A percentile compares a stretch with the other conserved stretches of the same genome.
Evolutionary conservation across 2,888 invertebrate genomes (phyloP).

Genomic region (Chloromyia formosa): DNA sequence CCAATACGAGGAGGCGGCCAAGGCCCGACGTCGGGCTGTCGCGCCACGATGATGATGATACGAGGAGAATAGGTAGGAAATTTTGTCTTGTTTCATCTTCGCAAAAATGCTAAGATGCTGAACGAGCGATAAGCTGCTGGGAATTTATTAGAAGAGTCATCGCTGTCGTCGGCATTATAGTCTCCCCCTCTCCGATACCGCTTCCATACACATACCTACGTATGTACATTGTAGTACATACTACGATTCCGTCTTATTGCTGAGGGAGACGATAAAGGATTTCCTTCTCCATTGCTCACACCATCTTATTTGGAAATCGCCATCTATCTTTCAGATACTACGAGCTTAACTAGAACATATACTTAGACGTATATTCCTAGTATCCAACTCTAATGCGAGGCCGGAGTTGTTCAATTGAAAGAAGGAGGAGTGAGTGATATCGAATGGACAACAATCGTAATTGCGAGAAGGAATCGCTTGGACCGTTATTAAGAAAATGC

Average conservation of each 20-base stretch:
- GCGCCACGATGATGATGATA: no score
- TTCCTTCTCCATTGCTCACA: background rate
- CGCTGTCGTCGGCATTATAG: conserved; percentile 13
- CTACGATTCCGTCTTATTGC: conserved; percentile 3
- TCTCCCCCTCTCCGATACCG: conserved; percentile 13
- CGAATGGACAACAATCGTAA: conserved; percentile 40
- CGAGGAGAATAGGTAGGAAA: background rate
- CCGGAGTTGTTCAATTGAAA: conserved; percentile 13
- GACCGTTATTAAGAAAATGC: conserved; percentile 37
- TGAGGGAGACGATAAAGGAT: background rate
- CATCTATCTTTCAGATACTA: conserved; percentile 4
- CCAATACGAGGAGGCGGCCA: no score
- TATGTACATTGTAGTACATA: no score
- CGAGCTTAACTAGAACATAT: background rate
- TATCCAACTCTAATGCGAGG: background rate
- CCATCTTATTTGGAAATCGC: background rate
- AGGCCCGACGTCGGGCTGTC: no score
- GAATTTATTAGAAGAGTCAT: conserved; percentile 41
- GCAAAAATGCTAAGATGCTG: conserved; percentile 36
- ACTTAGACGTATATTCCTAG: background rate
- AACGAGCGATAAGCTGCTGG: conserved; percentile 35
- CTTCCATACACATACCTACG: background rate
- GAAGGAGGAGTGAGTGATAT: conserved; percentile 34
- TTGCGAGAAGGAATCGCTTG: conserved; percentile 28
- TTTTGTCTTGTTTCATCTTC: conserved; percentile 11